Evolutionary conservation across 2,797 vertebrate species (phyloP).

Genomic region (Sciurus carolinensis): DNA sequence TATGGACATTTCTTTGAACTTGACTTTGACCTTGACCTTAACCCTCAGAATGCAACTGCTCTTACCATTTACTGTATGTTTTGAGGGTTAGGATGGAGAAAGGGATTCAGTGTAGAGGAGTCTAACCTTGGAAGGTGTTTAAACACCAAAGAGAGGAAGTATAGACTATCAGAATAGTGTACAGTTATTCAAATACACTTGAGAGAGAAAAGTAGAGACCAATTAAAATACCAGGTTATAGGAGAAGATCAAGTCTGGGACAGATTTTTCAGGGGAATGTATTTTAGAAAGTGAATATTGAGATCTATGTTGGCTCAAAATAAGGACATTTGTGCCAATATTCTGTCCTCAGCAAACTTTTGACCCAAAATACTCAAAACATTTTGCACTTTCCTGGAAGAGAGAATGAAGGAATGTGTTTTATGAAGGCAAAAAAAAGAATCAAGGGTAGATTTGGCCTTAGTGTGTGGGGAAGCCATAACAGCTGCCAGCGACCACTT

Average conservation of each 20-base stretch:
- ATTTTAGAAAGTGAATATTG: neutral
- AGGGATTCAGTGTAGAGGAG: neutral
- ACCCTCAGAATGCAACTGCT: neutral
- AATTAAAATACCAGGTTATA: neutral
- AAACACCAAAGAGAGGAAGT: neutral
- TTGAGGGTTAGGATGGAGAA: neutral
- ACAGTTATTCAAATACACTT: neutral
- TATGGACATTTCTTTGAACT: neutral
- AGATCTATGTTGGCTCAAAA: neutral
- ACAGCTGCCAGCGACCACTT: neutral
- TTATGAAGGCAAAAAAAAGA: neutral
- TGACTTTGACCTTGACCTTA: neutral
- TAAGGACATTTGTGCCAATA: constrained; percentile 8
- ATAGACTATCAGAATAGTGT: neutral
- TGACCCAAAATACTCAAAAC: constrained; percentile 24
- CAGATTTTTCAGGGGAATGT: neutral
- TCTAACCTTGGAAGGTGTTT: neutral
- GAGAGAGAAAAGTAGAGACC: neutral
- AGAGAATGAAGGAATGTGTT: neutral
- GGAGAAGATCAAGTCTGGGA: neutral
- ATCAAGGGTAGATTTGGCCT: neutral
- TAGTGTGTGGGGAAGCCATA: neutral
- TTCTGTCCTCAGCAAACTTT: constrained; percentile 19
- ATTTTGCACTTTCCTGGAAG: neutral
- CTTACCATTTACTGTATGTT: neutral